Percentiles rank a stretch among this genome's conserved stretches.
These are phyloP conservation scores for Dendrophyllia cribrosa DNA, from an alignment of 64 coral and sea anemone species.

Conservation along the genomic window DNA sequence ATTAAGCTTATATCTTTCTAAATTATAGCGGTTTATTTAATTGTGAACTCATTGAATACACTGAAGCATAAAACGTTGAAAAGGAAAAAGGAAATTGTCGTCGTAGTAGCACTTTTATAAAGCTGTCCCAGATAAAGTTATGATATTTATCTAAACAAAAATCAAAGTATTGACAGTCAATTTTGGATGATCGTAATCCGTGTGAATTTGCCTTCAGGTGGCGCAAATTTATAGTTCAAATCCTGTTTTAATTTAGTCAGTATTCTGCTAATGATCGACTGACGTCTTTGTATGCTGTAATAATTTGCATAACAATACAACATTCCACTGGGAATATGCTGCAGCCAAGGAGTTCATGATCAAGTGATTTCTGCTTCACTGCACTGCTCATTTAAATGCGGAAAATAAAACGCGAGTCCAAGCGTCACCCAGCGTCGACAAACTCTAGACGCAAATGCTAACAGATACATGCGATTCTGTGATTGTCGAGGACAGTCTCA, in stretches of 20 bases:
- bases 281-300: background rate
- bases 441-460: background rate
- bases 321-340: conserved; percentile 25
- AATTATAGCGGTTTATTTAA: too few relatives aligned
- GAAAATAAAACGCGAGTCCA: background rate
- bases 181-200: too few relatives aligned
- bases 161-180: too few relatives aligned
- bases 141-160: too few relatives aligned
- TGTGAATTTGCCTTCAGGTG: background rate
- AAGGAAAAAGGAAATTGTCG: too few relatives aligned
- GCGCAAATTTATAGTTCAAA: background rate
- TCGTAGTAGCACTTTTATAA: too few relatives aligned
- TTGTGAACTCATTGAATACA: too few relatives aligned
- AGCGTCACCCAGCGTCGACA: background rate
- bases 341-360: conserved; percentile 11
- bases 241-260: background rate
- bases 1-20: too few relatives aligned
- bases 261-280: background rate
- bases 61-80: too few relatives aligned
- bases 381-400: conserved; percentile 55
- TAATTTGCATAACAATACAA: conserved; percentile 36
- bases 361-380: conserved; percentile 15
- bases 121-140: too few relatives aligned
- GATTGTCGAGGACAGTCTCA: background rate
- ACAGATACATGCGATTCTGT: background rate